phyloP scores from a whole-genome alignment of 2,797 vertebrate genomes.

The Pseudochirops cupreus region DNA sequence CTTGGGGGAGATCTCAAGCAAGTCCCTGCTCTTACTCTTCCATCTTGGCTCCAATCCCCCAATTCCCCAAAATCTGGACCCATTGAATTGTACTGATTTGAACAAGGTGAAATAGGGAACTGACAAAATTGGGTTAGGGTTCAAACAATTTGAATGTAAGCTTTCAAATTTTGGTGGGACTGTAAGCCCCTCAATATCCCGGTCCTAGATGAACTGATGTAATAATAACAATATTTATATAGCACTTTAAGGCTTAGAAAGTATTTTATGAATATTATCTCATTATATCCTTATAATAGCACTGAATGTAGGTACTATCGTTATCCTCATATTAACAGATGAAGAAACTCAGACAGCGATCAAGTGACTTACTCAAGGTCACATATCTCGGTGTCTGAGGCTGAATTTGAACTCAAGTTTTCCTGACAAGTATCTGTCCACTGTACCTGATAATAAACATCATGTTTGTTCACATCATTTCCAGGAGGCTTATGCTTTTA shows the following conservation, averaged over 20 bases:
- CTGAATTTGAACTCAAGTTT: no score
- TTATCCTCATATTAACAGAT: neutral
- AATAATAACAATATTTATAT: neutral
- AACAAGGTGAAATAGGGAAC: no score
- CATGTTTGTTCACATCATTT: neutral
- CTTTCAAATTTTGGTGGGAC: neutral
- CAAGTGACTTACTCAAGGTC: neutral
- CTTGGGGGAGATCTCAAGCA: no score
- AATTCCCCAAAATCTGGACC: neutral
- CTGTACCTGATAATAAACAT: neutral
- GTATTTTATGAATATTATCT: neutral
- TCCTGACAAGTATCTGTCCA: neutral
- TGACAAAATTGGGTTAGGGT: neutral
- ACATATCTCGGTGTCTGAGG: no score
- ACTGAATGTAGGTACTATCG: neutral
- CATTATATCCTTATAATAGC: neutral
- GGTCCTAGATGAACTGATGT: neutral
- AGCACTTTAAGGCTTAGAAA: neutral
- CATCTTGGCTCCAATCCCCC: no score
- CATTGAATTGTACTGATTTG: neutral
- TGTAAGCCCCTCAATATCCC: neutral
- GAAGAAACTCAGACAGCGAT: neutral
- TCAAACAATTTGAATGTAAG: neutral
- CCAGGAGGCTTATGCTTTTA: neutral
- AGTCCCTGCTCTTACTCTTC: no score